phyloP scores from a whole-genome alignment of 2,797 vertebrate genomes.

The Percopsis omiscomaycus region DNA sequence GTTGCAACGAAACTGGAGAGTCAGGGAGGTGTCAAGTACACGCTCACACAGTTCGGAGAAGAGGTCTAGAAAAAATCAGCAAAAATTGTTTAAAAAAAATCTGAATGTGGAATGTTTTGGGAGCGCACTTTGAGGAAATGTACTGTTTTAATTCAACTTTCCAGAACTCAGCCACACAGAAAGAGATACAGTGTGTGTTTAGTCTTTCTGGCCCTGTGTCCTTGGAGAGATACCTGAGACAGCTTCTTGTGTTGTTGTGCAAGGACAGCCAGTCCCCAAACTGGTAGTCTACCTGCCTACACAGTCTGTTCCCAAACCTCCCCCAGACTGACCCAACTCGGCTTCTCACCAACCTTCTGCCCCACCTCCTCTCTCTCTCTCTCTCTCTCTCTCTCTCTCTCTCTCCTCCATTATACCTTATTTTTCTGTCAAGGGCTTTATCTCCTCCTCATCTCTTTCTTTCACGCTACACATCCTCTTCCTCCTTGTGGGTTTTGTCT shows the following conservation, averaged over 20 bases:
- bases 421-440: too few species aligned
- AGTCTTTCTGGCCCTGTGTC: constrained; percentile 47
- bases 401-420: not conserved
- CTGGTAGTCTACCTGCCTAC: constrained; percentile 31
- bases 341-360: constrained; percentile 24
- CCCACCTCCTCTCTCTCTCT: constrained; percentile 22
- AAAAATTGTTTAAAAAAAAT: too few species aligned
- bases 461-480: not conserved
- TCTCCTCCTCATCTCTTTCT: not conserved
- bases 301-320: constrained; percentile 41
- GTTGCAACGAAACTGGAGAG: too few species aligned
- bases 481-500: not conserved
- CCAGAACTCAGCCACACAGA: constrained; percentile 1
- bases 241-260: constrained; percentile 4
- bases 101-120: too few species aligned
- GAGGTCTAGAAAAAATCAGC: too few species aligned
- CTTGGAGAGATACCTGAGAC: constrained; percentile 42
- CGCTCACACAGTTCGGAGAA: too few species aligned
- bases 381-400: not conserved
- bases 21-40: too few species aligned
- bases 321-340: constrained; percentile 31
- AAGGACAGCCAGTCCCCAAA: constrained; percentile 17
- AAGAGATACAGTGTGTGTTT: constrained; percentile 36
- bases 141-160: too few species aligned
- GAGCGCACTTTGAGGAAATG: too few species aligned